Evolutionary conservation across 1,140 invertebrate genomes (phyloP).

Genomic region (Microplitis mediator): DNA sequence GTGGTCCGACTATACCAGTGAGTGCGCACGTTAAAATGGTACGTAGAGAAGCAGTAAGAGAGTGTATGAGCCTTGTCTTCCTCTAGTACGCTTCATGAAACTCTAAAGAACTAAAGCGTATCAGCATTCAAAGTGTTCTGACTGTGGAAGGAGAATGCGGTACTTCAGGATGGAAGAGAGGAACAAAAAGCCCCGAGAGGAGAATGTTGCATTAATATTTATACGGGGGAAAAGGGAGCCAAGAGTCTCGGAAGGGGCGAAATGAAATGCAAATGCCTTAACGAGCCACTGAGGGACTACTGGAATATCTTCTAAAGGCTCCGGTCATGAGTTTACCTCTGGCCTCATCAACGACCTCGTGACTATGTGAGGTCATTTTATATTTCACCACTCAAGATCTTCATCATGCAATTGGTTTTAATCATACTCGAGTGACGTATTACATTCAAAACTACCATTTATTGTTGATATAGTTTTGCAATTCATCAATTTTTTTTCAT

Average conservation of each 20-base stretch:
- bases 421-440: too few relatives aligned
- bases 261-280: constrained; percentile 65
- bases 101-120: constrained; percentile 21
- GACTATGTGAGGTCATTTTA: constrained; percentile 30
- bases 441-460: too few relatives aligned
- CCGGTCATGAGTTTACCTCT: constrained; percentile 53
- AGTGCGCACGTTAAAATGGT: background rate
- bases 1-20: constrained; percentile 38
- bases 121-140: constrained; percentile 59
- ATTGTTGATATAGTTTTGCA: too few relatives aligned
- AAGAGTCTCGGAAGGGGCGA: constrained; percentile 31
- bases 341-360: constrained; percentile 53
- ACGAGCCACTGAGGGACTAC: constrained; percentile 62
- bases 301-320: constrained; percentile 42
- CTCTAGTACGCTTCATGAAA: constrained; percentile 22
- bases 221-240: constrained; percentile 54
- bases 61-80: background rate
- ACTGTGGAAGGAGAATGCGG: constrained; percentile 40
- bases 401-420: background rate
- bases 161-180: constrained; percentile 51
- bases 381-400: constrained; percentile 9
- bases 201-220: constrained; percentile 65
- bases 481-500: too few relatives aligned
- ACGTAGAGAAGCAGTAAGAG: background rate
- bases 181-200: constrained; percentile 60